These are phyloP conservation scores for Synergus japonicus DNA, from an alignment of 2,888 invertebrate species.

Conservation along the genomic window DNA sequence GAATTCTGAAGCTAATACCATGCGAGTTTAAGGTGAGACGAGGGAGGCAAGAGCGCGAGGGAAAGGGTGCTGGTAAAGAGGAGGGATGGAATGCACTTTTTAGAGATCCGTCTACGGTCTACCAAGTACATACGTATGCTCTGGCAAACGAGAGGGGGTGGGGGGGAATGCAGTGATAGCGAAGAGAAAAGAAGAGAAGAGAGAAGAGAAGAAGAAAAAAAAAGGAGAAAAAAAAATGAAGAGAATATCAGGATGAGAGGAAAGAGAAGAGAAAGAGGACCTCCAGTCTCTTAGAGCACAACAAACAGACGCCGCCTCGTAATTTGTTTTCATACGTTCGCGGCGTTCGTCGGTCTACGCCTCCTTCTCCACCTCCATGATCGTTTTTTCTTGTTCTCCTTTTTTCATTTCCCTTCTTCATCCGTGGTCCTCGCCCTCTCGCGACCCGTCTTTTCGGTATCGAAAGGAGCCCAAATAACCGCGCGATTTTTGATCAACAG, in stretches of 20 bases:
- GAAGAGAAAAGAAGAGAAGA: conserved; percentile 24
- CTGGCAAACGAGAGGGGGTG: conserved; percentile 19
- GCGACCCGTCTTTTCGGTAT: conserved; percentile 14
- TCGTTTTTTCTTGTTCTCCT: conserved; percentile 48
- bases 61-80: conserved; percentile 46
- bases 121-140: conserved; percentile 45
- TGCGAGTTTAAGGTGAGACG: conserved; percentile 35
- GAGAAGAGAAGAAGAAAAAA: conserved; percentile 38
- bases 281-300: conserved; percentile 60
- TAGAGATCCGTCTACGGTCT: conserved; percentile 73
- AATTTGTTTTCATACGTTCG: conserved; percentile 76
- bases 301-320: conserved; percentile 76
- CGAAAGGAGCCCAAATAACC: conserved; percentile 8
- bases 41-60: conserved; percentile 63
- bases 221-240: conserved; percentile 42
- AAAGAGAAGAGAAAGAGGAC: conserved; percentile 42
- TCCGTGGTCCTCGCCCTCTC: background rate
- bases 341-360: conserved; percentile 68
- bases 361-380: conserved; percentile 59
- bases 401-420: conserved; percentile 50
- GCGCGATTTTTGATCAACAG: conserved; percentile 31
- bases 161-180: conserved; percentile 42
- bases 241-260: conserved; percentile 34
- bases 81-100: conserved; percentile 70
- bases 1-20: conserved; percentile 35